A percentile compares a stretch with the other conserved stretches of the same genome.
phyloP scores from a whole-genome alignment of 2,113 vertebrate genomes.

The Craseonycteris thonglongyai region DNA sequence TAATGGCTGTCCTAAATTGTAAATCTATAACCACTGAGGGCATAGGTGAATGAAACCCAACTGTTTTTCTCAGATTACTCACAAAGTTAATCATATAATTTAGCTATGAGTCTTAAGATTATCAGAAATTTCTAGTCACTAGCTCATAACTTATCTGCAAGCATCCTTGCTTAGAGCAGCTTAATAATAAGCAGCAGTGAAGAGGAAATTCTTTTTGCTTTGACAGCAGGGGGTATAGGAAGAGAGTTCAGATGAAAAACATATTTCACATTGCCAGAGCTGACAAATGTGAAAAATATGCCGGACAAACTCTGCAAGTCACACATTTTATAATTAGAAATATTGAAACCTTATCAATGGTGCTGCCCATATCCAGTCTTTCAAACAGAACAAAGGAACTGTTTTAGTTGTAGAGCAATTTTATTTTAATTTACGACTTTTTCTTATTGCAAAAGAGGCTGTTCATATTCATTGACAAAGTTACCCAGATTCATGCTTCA shows the following conservation, averaged over 20 bases:
- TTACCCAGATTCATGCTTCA: neutral
- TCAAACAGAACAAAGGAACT: neutral
- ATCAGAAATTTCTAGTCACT: conserved; percentile 72
- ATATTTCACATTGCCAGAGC: conserved; percentile 25
- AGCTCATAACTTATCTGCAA: conserved; percentile 52
- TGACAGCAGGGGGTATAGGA: conserved; percentile 31
- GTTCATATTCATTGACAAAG: neutral
- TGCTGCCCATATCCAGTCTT: neutral
- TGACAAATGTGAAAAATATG: conserved; percentile 32
- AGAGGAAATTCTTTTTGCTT: conserved; percentile 61
- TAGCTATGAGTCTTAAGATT: conserved; percentile 72
- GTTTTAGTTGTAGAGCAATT: neutral
- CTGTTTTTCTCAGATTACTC: conserved; percentile 58
- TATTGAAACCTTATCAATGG: neutral
- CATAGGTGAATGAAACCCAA: conserved; percentile 71
- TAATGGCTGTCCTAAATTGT: conserved; percentile 67
- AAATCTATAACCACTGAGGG: conserved; percentile 61
- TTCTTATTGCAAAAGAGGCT: neutral
- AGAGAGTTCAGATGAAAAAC: conserved; percentile 48
- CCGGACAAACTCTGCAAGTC: neutral
- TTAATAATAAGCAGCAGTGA: conserved; percentile 71
- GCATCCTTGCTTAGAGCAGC: conserved; percentile 62
- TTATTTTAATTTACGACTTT: conserved; percentile 39
- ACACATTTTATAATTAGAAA: conserved; percentile 43
- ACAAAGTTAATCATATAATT: conserved; percentile 73